Evolutionary conservation across 2,888 invertebrate species (phyloP), one percentile per base, ranked within the genome.

Genomic region (Eledona agricola): DNA sequence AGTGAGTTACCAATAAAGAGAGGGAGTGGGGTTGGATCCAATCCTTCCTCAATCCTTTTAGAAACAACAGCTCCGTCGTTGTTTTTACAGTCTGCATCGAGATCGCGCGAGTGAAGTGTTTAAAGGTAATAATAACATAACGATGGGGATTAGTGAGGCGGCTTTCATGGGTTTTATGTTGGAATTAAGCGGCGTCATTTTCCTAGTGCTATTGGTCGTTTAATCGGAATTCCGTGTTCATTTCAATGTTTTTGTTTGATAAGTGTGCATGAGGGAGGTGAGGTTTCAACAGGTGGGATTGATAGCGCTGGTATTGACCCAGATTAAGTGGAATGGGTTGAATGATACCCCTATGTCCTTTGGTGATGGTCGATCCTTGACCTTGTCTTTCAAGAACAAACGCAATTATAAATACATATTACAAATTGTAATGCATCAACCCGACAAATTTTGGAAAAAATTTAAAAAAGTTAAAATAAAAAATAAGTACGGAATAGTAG

Each of bases 1-100:
- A 73, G 68, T 66, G 70, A 64, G 63, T 72, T 71, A 67, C 71
- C 71, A 67, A 72, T 72, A 71, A 66, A 67, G 69, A 63, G n/a
- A n/a, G n/a, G 59, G 16, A 66, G 69, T 62, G 66, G 65, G 66
- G 64, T 19, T n/a, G n/a, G 47, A 54, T 59, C 51, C 60, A 55
- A 62, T 64, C 64, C 59, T 65, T 63, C 63, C 62, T 56, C 64
- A 63, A 60, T 63, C 60, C 65, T 57, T 59, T n/a, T n/a, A n/a
- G n/a, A n/a, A n/a, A n/a, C n/a, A n/a, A n/a, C n/a, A n/a, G n/a
- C n/a, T n/a, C n/a, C 65, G 58, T 26, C 51, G 50, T 40, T 55
- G 55, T 59, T 60, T 60, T 58, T 57, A 60, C 62, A 60, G 61
- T 65, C 34, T 61, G 59, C 50, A 42, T 49, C 56, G 15, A 45